phyloP scores from a whole-genome alignment of 2,888 invertebrate species.

The Tubiluchus corallicola region DNA sequence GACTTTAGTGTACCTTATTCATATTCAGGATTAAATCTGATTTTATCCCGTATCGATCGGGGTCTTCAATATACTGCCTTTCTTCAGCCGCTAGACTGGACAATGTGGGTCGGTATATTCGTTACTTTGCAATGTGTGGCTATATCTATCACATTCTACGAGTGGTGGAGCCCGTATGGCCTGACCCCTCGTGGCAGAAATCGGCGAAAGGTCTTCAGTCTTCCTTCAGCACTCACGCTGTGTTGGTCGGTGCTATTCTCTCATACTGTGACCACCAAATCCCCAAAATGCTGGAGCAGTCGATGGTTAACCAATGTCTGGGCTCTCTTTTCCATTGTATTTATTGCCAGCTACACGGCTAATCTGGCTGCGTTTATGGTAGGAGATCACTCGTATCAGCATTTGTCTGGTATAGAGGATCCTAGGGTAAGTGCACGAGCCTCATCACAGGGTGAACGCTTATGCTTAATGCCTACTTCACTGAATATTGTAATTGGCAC shows the following conservation, averaged over 20 bases:
- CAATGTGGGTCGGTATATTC: conserved; percentile 77
- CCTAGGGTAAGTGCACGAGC: no score
- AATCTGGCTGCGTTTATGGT: conserved; percentile 96
- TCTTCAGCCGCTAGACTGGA: conserved; percentile 66
- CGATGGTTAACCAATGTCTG: conserved; percentile 86
- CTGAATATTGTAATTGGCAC: no score
- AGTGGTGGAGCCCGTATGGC: conserved; percentile 84
- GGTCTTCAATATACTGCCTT: conserved; percentile 69
- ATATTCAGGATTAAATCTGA: conserved; percentile 70
- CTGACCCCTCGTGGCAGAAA: conserved; percentile 84
- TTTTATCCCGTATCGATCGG: conserved; percentile 48
- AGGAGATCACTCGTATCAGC: conserved; percentile 82
- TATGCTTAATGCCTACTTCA: no score
- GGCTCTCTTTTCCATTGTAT: conserved; percentile 86
- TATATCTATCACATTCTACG: conserved; percentile 72
- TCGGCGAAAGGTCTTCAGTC: conserved; percentile 75
- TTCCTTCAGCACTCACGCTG: conserved; percentile 69
- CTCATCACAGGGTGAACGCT: no score
- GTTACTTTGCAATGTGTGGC: conserved; percentile 70
- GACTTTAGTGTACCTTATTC: conserved; percentile 81
- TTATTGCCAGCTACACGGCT: conserved; percentile 81
- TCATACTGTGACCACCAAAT: conserved; percentile 79
- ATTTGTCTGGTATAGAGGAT: conserved; percentile 69
- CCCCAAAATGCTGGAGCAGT: conserved; percentile 90
- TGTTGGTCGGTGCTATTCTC: conserved; percentile 85